These are phyloP conservation scores for Scaptomyza pallida DNA, from an alignment of 1,140 invertebrate genomes.

Conservation along the genomic window DNA sequence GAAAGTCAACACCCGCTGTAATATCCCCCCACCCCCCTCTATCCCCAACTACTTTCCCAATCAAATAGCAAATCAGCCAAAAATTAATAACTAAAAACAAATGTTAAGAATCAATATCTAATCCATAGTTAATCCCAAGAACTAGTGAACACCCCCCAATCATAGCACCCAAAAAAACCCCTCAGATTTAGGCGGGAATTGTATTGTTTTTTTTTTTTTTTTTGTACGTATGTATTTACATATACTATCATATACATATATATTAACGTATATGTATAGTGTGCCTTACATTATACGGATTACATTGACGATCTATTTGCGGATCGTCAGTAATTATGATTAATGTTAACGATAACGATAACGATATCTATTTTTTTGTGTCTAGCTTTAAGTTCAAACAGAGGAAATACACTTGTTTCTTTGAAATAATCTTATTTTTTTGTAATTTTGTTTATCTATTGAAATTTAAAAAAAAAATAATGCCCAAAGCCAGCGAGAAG, in stretches of 20 bases:
- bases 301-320: conserved; percentile 46
- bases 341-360: conserved; percentile 57
- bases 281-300: conserved; percentile 34
- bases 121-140: background rate
- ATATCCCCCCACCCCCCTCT: background rate
- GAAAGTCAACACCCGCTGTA: background rate
- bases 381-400: conserved; percentile 40
- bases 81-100: conserved; percentile 8
- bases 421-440: conserved; percentile 22
- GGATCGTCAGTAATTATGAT: conserved; percentile 73
- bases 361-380: conserved; percentile 48
- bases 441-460: conserved; percentile 21
- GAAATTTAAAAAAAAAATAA: conserved; percentile 36
- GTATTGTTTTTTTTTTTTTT: conserved; percentile 12
- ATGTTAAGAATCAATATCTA: background rate
- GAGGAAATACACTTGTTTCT: conserved; percentile 8
- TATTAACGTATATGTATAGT: conserved; percentile 34
- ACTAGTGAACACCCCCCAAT: background rate
- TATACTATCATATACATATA: conserved; percentile 9
- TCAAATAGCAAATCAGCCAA: conserved; percentile 11
- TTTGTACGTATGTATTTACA: conserved; percentile 34
- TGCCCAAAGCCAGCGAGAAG: conserved; percentile 56
- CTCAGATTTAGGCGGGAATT: background rate
- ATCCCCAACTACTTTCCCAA: background rate
- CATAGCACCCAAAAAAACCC: background rate